Base-by-base conservation (phyloP, 2,113 vertebrate species). In the Aix galericulata region DNA sequence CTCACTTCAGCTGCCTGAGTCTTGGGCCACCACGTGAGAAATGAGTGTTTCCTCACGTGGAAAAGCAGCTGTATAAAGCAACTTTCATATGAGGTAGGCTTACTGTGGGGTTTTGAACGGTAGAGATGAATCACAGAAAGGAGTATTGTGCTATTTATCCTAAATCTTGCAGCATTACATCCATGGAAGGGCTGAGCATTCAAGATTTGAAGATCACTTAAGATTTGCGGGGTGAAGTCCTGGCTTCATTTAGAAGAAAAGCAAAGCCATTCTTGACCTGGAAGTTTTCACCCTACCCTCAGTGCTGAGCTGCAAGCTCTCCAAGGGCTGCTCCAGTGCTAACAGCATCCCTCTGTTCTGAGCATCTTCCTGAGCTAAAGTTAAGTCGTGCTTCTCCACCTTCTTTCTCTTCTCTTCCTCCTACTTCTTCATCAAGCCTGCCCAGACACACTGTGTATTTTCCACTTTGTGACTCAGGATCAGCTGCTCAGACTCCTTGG, bases 391-490 rank as follows among this genome's bases (percentile, higher is more conserved):
- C 38, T 86, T 75, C 14, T 46, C 17, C 60, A 22, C 38, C 17
- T 68, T 77, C 90, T 71, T 22, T 8, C 26, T 80, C 21, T 12
- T 10, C 4, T 89, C 31, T 73, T 88, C 29, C 63, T 82, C 25
- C 75, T 77, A 15, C 50, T 74, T 76, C 50, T 89, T 48, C n/a
- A 31, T 20, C 44, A 60, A 88, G 38, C 17, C 34, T 74, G 42
- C 64, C 76, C 8, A 6, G 78, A 59, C 44, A 17, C 8, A 31
- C 48, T 48, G 3, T 2, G 18, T 67, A 18, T 86, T 94, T 93
- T 58, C 59, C 60, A 42, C 90, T 82, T 74, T 38, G 79, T 82
- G 92, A 94, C 85, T 95, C 79, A 88, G 79, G 52, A 95, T 95
- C 88, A 91, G 91, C 79, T 94, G 82, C 80, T 95, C 64, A 56